Base-by-base conservation (phyloP, 2,888 invertebrate species). In the Phoenoteleia sp. region DNA sequence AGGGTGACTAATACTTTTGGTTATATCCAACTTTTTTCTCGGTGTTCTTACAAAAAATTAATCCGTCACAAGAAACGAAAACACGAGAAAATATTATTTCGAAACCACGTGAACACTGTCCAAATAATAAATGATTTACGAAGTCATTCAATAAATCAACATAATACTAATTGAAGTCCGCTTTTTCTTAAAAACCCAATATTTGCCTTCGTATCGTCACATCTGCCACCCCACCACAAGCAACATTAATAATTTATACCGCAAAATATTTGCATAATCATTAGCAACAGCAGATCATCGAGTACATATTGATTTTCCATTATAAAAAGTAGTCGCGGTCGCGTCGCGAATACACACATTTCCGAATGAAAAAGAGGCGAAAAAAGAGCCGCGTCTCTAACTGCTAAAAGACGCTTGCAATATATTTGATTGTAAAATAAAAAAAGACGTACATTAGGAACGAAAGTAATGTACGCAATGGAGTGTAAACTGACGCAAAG, bases 371-470 rank as follows among this genome's bases (percentile, higher is more conserved):
- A 15, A 39, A 39, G 15, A 39, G 15, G n/a, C n/a, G 39, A 39
- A 39, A 39, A 23, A 42, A 39, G 19, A 60, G 42, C 13, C 11
- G 42, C 23, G 23, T 29, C 7, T 11, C 54, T 5, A n/a, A 47
- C 33, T 45, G 54, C 71, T 82, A 82, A 82, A 71, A 76, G 71
- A 76, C 29, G 54, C 54, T 54, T 69, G 71, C 76, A 66, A 77
- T 71, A 69, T 75, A 82, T 76, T 76, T 76, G 82, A 77, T 77
- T 76, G 66, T 52, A 60, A 75, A 75, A 79, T 79, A 79, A 80
- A 39, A n/a, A 64, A 69, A 52, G 52, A 66, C 60, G 54, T 74
- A 47, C 81, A 74, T 81, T 81, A 67, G 67, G 69, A 62, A 74
- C 36, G 74, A 74, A 75, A 79, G 79, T 62, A 84, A 79, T 60